phyloP scores from a whole-genome alignment of 2,113 vertebrate genomes.

The Fulmarus glacialis region DNA sequence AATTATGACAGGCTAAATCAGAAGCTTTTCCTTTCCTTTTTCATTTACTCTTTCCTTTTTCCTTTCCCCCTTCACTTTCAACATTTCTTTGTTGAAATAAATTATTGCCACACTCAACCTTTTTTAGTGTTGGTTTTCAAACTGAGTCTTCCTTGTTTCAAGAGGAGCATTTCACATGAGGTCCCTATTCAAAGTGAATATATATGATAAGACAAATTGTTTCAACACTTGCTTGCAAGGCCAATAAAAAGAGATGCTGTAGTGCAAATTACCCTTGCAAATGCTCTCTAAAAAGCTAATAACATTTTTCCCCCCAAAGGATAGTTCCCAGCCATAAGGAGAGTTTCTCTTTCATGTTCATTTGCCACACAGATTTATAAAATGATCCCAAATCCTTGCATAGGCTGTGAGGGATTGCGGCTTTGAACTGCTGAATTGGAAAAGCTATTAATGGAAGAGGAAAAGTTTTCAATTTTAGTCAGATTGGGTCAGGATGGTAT shows the following conservation, averaged over 20 bases:
- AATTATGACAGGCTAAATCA: slow-evolving; percentile 30
- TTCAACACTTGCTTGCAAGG: slow-evolving; percentile 43
- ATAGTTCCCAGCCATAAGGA: slow-evolving; percentile 31
- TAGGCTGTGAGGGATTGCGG: slow-evolving; percentile 36
- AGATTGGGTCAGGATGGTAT: slow-evolving; percentile 46
- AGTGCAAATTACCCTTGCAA: slow-evolving; percentile 61
- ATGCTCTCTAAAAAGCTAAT: slow-evolving; percentile 61
- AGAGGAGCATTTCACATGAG: slow-evolving; percentile 12
- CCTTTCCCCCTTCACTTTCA: neutral
- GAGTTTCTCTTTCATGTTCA: slow-evolving; percentile 35
- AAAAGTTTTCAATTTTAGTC: slow-evolving; percentile 48
- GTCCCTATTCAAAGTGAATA: slow-evolving; percentile 12
- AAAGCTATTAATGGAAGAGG: slow-evolving; percentile 44
- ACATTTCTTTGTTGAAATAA: neutral
- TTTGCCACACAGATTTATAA: slow-evolving; percentile 60
- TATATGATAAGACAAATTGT: slow-evolving; percentile 32
- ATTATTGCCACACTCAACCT: neutral
- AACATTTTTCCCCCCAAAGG: slow-evolving; percentile 32
- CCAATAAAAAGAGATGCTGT: slow-evolving; percentile 46
- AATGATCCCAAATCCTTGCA: slow-evolving; percentile 61
- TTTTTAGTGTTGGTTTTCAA: neutral
- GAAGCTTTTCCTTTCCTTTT: slow-evolving; percentile 31
- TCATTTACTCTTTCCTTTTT: slow-evolving; percentile 1
- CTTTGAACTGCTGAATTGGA: slow-evolving; percentile 53
- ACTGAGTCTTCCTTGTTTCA: slow-evolving; percentile 20